Conservation (phyloP, 2,113 vertebrate species). For the Orientallactaga bullata region DNA sequence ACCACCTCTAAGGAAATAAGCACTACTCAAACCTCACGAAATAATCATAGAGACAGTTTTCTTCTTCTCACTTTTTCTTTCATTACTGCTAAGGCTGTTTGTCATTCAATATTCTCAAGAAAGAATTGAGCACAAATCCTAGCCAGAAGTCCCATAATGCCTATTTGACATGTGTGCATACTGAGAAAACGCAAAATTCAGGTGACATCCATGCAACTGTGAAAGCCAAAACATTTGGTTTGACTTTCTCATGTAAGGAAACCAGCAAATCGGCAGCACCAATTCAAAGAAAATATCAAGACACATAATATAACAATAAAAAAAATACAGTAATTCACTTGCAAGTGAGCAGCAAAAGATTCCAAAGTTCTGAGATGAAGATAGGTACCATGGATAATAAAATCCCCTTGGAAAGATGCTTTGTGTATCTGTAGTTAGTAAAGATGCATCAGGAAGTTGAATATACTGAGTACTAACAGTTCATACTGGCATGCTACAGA, state of each 20-base stretch:
- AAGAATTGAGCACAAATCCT: background rate
- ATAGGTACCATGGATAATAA: background rate
- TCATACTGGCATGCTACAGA: background rate
- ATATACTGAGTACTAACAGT: background rate
- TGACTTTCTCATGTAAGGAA: background rate
- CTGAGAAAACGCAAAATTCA: background rate
- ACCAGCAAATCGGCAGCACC: background rate
- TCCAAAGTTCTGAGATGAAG: too few relatives aligned
- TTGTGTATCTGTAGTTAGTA: background rate
- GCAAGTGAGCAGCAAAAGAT: background rate
- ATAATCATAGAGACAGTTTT: background rate
- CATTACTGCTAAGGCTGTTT: background rate
- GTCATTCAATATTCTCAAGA: background rate
- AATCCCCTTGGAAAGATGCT: background rate
- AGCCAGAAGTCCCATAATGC: background rate
- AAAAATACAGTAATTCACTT: slow-evolving; percentile 34
- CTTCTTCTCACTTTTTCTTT: background rate
- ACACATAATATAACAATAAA: background rate
- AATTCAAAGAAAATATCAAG: background rate
- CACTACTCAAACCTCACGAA: background rate
- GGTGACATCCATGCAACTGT: background rate
- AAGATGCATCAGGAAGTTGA: background rate
- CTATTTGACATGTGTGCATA: background rate
- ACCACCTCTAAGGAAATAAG: background rate
- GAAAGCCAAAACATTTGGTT: slow-evolving; percentile 3